Conservation (phyloP, 1,140 invertebrate genomes). For the Ganaspis sp. region DNA sequence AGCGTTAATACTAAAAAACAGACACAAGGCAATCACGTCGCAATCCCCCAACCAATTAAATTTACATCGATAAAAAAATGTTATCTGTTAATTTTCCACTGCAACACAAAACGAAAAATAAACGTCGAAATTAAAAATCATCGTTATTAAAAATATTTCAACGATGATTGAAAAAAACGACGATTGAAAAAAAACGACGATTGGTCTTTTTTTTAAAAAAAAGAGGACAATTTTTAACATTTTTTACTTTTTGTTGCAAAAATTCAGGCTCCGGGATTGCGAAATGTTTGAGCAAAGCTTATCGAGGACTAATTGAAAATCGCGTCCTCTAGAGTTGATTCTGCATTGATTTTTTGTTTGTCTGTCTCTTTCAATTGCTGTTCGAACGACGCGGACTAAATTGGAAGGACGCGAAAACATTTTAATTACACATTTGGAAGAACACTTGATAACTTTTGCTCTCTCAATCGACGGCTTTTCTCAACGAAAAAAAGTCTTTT, state of each 20-base stretch:
- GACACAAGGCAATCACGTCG: constrained; percentile 19
- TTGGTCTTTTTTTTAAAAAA: no score
- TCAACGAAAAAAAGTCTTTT: background rate
- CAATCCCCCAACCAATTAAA: background rate
- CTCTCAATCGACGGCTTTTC: background rate
- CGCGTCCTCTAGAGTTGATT: constrained; percentile 1
- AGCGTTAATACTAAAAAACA: constrained; percentile 14
- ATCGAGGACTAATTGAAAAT: background rate
- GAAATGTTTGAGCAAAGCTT: constrained; percentile 27
- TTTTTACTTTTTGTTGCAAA: background rate
- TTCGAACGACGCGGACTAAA: background rate
- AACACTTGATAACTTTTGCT: background rate
- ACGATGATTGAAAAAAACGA: no score
- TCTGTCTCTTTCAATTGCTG: background rate
- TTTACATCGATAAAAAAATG: background rate
- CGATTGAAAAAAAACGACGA: no score
- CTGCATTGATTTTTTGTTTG: background rate
- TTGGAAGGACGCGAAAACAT: background rate
- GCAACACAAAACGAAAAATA: no score
- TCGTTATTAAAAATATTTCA: no score
- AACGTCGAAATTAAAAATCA: no score
- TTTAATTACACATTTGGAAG: constrained; percentile 3
- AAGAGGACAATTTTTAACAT: no score
- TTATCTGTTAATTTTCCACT: no score
- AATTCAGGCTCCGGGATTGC: background rate